Percentiles rank a stretch among this genome's conserved stretches.
Evolutionary conservation across 2,797 vertebrate species (phyloP).

Genomic region (Hippopotamyrus pictus): DNA sequence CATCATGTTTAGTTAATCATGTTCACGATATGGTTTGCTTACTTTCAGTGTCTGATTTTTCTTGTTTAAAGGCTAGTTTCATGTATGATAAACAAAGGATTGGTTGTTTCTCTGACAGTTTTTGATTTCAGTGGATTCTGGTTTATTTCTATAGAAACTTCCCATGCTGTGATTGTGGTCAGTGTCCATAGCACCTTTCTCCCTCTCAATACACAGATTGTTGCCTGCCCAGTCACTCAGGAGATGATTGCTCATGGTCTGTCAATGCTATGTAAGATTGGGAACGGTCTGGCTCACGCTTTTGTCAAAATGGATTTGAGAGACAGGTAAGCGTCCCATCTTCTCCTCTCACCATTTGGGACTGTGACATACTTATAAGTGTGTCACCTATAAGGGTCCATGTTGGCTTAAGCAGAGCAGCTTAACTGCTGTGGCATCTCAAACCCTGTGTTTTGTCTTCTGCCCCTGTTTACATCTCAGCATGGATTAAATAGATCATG

Average conservation of each 20-base stretch:
- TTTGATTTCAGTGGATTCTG: not conserved
- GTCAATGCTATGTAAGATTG: slow-evolving; percentile 75
- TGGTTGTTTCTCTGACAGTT: not conserved
- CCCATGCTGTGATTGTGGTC: not conserved
- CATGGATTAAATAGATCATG: not conserved
- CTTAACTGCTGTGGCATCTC: not conserved
- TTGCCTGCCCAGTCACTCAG: slow-evolving; percentile 57
- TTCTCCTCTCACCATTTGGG: not conserved
- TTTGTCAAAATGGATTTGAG: slow-evolving; percentile 76
- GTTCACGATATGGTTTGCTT: not conserved
- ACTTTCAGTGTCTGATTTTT: not conserved
- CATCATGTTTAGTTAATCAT: not conserved
- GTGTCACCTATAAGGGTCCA: not conserved
- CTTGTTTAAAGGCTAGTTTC: not conserved
- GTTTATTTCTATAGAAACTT: not conserved
- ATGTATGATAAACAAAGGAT: not conserved
- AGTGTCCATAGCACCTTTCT: not conserved
- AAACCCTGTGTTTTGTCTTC: not conserved
- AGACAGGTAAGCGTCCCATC: slow-evolving; percentile 61
- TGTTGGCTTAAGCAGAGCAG: not conserved
- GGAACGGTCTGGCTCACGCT: slow-evolving; percentile 75
- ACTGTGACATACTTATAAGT: not conserved
- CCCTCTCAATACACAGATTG: slow-evolving; percentile 32
- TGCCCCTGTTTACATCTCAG: not conserved
- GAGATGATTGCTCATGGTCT: slow-evolving; percentile 66